phyloP scores from a whole-genome alignment of 2,113 vertebrate species.

The Syngnathoides biaculeatus region DNA sequence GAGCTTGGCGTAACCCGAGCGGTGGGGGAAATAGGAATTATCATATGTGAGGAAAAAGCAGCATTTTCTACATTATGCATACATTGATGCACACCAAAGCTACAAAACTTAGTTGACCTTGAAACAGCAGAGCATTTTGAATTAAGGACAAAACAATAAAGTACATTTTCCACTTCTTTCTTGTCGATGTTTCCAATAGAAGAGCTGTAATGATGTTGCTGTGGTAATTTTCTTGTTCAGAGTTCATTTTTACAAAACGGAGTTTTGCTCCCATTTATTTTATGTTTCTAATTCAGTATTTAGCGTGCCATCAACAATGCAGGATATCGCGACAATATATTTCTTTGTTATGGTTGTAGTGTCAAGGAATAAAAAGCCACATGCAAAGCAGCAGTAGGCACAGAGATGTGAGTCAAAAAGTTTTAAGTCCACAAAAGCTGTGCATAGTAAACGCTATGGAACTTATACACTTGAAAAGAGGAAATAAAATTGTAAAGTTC shows the following conservation, averaged over 20 bases:
- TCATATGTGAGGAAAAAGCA: not conserved
- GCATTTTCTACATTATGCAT: constrained; percentile 19
- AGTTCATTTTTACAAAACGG: not conserved
- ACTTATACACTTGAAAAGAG: not conserved
- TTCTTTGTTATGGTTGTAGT: not conserved
- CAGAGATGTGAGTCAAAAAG: not conserved
- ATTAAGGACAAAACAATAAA: not conserved
- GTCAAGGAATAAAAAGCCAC: not conserved
- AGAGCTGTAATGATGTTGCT: not conserved
- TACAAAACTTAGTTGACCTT: not conserved
- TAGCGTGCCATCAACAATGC: not conserved
- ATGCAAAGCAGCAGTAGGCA: not conserved
- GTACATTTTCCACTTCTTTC: not conserved
- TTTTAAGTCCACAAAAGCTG: not conserved
- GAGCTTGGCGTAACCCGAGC: no score
- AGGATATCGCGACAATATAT: not conserved
- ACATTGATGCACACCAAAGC: constrained; percentile 16
- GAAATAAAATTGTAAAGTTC: not conserved
- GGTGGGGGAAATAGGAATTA: no score
- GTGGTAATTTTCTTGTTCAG: not conserved
- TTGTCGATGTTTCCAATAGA: not conserved
- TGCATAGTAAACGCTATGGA: not conserved
- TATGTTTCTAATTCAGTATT: not conserved
- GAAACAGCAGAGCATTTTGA: not conserved
- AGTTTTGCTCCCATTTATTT: not conserved